These are phyloP conservation scores for Pardalotus punctatus DNA, from an alignment of 2,113 vertebrate species.

Conservation along the genomic window DNA sequence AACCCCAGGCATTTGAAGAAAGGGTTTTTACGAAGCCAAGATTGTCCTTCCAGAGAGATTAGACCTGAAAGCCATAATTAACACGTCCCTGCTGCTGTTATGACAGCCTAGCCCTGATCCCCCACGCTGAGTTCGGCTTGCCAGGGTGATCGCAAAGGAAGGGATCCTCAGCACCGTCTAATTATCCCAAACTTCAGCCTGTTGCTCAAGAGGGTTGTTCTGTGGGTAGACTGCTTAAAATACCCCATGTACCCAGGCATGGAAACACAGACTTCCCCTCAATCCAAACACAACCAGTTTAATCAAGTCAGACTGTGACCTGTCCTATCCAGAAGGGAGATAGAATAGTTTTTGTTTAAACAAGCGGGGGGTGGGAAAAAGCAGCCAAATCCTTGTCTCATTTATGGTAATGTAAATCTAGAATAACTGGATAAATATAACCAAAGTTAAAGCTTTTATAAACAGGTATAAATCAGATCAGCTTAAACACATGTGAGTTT, in stretches of 20 bases:
- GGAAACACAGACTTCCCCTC: background rate
- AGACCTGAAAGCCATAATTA: background rate
- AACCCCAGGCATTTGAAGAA: background rate
- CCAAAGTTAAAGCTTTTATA: slow-evolving; percentile 11
- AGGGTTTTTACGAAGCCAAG: background rate
- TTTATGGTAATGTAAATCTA: slow-evolving; percentile 26
- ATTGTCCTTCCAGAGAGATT: background rate
- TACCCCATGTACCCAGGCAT: background rate
- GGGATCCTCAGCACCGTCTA: background rate
- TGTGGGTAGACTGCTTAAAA: background rate
- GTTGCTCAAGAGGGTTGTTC: background rate
- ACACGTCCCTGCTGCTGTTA: background rate
- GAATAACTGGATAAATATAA: slow-evolving; percentile 10
- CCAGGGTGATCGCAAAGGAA: background rate
- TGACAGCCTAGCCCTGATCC: background rate
- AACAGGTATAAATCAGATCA: slow-evolving; percentile 25
- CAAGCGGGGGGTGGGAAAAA: background rate
- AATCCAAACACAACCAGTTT: slow-evolving; percentile 6
- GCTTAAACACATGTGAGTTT: background rate
- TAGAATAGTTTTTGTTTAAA: background rate
- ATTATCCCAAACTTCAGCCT: background rate
- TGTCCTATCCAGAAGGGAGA: background rate
- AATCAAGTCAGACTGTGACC: slow-evolving; percentile 3
- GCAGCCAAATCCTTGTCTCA: background rate
- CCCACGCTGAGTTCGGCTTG: background rate